A percentile compares a stretch with the other conserved stretches of the same genome.
These are phyloP conservation scores for Slavum lentiscoides DNA, from an alignment of 2,888 invertebrate species.

Conservation along the genomic window DNA sequence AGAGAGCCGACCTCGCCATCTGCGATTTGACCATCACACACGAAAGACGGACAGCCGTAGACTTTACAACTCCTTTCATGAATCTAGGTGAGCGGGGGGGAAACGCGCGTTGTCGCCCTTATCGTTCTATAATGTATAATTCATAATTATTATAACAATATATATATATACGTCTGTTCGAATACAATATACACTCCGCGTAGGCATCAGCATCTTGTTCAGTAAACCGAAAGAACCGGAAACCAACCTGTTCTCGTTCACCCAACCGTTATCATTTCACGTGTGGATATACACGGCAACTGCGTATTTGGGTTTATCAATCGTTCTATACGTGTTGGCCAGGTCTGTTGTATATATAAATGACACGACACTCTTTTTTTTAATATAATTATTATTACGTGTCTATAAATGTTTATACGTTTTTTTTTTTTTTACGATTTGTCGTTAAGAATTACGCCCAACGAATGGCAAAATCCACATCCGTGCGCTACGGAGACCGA, in stretches of 20 bases:
- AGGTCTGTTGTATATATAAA: conserved; percentile 62
- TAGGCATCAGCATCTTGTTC: conserved; percentile 82
- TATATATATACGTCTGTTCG: not conserved
- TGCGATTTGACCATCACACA: conserved; percentile 96
- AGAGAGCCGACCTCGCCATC: conserved; percentile 93
- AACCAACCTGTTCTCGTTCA: conserved; percentile 85
- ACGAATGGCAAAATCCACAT: conserved; percentile 65
- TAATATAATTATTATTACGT: not conserved
- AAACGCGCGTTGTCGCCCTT: conserved; percentile 41
- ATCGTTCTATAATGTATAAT: not conserved
- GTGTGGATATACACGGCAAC: conserved; percentile 90
- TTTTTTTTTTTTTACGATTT: conserved; percentile 55
- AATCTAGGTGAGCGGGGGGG: conserved; percentile 69
- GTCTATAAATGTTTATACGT: too few relatives aligned
- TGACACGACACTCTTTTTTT: not conserved
- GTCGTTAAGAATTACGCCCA: conserved; percentile 63
- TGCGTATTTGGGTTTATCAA: conserved; percentile 80
- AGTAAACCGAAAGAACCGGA: conserved; percentile 76
- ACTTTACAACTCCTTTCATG: conserved; percentile 98
- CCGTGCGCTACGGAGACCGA: conserved; percentile 63
- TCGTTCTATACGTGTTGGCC: conserved; percentile 80
- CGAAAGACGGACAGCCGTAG: conserved; percentile 83
- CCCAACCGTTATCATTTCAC: conserved; percentile 81
- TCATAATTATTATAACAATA: too few relatives aligned
- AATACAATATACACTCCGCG: conserved; percentile 54